phyloP scores from a whole-genome alignment of 2,888 invertebrate genomes.

The Perizoma affinitatum region DNA sequence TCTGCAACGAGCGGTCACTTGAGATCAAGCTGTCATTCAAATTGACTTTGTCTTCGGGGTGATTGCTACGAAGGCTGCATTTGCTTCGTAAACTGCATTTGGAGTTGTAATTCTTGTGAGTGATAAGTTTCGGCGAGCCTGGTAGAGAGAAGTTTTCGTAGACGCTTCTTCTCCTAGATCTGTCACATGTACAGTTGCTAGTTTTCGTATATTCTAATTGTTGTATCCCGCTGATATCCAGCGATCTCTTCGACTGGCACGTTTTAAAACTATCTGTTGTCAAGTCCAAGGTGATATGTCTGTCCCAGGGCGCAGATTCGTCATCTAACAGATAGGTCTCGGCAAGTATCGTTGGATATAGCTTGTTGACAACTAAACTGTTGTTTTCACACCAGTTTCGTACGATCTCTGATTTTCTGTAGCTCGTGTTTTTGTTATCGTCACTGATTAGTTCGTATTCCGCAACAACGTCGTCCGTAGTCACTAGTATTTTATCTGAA shows the following conservation, averaged over 20 bases:
- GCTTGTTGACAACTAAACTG: conserved; percentile 68
- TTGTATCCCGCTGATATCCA: conserved; percentile 66
- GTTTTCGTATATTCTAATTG: conserved; percentile 48
- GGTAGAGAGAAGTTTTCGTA: conserved; percentile 76
- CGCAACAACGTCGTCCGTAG: conserved; percentile 84
- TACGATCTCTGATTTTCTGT: conserved; percentile 71
- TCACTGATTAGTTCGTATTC: conserved; percentile 81
- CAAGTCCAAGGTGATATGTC: conserved; percentile 58
- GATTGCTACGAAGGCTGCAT: background rate
- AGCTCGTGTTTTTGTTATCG: conserved; percentile 48
- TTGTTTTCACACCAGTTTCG: conserved; percentile 75
- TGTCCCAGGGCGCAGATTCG: conserved; percentile 60
- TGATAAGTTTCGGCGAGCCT: conserved; percentile 69
- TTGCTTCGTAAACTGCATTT: conserved; percentile 67
- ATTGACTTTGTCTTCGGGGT: conserved; percentile 28
- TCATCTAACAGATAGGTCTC: conserved; percentile 69
- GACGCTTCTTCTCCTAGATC: conserved; percentile 54
- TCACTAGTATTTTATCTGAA: conserved; percentile 86
- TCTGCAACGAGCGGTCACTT: conserved; percentile 19
- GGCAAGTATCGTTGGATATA: conserved; percentile 73
- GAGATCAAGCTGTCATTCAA: conserved; percentile 25
- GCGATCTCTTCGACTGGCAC: conserved; percentile 58
- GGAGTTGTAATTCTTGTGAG: conserved; percentile 69
- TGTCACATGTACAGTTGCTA: conserved; percentile 42
- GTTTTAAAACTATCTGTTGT: conserved; percentile 62